A percentile compares a stretch with the other conserved stretches of the same genome.
These are phyloP conservation scores for Hirtodrosophila duncani DNA, from an alignment of 2,888 invertebrate species.

Conservation along the genomic window DNA sequence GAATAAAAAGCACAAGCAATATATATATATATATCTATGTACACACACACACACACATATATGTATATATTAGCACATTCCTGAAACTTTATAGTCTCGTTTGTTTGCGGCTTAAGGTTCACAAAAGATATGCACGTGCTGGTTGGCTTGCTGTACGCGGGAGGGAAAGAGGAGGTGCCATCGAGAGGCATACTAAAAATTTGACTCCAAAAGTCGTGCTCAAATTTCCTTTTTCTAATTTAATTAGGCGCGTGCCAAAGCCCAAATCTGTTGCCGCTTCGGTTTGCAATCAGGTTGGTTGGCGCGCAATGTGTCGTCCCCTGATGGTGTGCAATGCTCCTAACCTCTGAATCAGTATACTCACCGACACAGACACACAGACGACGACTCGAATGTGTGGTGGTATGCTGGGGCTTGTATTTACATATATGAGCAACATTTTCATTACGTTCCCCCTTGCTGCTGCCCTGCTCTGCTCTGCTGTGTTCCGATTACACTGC, in stretches of 20 bases:
- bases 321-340: too few species aligned
- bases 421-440: constrained; percentile 53
- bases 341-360: too few species aligned
- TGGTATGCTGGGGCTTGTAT: constrained; percentile 18
- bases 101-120: constrained; percentile 23
- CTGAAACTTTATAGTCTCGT: constrained; percentile 4
- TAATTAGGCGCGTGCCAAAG: constrained; percentile 59
- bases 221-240: constrained; percentile 64
- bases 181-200: not conserved
- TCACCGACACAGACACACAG: constrained; percentile 2
- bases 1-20: too few species aligned
- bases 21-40: not conserved
- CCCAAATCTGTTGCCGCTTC: constrained; percentile 58
- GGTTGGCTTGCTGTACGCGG: too few species aligned
- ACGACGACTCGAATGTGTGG: not conserved
- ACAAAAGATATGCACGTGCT: constrained; percentile 10
- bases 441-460: constrained; percentile 49
- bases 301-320: too few species aligned
- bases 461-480: too few species aligned
- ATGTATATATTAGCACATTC: too few species aligned
- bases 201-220: constrained; percentile 24
- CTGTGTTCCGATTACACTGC: too few species aligned
- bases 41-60: not conserved
- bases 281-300: constrained; percentile 27
- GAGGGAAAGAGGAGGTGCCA: too few species aligned